Evolutionary conservation across 2,888 invertebrate genomes (phyloP).

Genomic region (Chesias legatella): DNA sequence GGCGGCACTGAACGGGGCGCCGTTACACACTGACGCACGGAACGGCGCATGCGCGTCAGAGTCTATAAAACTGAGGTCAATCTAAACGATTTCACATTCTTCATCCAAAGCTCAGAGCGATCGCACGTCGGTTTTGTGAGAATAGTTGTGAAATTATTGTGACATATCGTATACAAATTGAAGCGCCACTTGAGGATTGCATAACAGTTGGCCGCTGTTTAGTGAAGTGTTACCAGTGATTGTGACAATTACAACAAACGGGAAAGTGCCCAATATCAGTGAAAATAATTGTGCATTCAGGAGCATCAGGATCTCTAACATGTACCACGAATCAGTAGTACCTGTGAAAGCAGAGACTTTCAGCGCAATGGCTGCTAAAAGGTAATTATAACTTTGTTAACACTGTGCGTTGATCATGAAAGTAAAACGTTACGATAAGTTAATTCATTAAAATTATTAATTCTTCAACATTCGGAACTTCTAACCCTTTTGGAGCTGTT

Average conservation of each 20-base stretch:
- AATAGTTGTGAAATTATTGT: constrained; percentile 72
- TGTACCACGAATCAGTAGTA: constrained; percentile 71
- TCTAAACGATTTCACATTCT: constrained; percentile 48
- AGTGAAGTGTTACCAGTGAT: constrained; percentile 48
- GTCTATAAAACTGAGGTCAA: constrained; percentile 39
- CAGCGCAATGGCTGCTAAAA: constrained; percentile 72
- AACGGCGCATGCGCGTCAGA: constrained; percentile 40
- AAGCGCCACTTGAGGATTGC: constrained; percentile 42
- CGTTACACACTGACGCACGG: constrained; percentile 51
- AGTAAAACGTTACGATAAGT: too few species aligned
- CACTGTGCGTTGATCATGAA: constrained; percentile 28
- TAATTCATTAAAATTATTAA: too few species aligned
- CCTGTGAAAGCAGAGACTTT: constrained; percentile 70
- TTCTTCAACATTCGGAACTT: too few species aligned
- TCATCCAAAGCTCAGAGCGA: constrained; percentile 40
- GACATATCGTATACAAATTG: constrained; percentile 53
- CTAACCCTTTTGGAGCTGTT: too few species aligned
- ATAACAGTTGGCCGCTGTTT: constrained; percentile 32
- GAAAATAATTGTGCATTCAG: constrained; percentile 52
- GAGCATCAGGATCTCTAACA: constrained; percentile 59
- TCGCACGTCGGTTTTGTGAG: constrained; percentile 43
- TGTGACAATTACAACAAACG: constrained; percentile 46
- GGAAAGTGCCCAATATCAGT: constrained; percentile 49
- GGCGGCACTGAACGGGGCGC: constrained; percentile 42
- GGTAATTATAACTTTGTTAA: constrained; percentile 50